Conservation (phyloP, 2,888 invertebrate genomes). For the Metalampra italica region DNA sequence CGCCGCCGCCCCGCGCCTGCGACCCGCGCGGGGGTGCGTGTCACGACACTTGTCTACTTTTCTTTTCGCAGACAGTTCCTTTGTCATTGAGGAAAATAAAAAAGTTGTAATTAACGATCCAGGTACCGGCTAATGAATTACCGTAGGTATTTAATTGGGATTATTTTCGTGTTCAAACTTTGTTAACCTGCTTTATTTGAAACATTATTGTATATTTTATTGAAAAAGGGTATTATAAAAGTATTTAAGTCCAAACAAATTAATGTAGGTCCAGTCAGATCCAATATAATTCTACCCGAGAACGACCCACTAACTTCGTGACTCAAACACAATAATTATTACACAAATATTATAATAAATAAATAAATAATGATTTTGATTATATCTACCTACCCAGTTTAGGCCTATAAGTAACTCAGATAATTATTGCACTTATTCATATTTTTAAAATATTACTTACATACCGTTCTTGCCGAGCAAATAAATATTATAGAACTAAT, state of each 20-base stretch:
- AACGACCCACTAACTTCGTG: no score
- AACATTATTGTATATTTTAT: not conserved
- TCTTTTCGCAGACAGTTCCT: conserved; percentile 79
- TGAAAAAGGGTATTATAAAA: not conserved
- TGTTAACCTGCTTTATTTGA: conserved; percentile 2
- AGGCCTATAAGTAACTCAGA: no score
- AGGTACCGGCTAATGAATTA: conserved; percentile 71
- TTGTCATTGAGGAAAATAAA: conserved; percentile 79
- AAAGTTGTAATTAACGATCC: conserved; percentile 78
- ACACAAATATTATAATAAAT: no score
- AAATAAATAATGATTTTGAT: no score
- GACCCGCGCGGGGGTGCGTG: conserved; percentile 62
- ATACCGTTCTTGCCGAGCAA: no score
- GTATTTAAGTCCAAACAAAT: not conserved
- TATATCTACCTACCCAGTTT: no score
- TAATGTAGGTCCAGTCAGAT: no score
- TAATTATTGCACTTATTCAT: no score
- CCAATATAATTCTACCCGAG: no score
- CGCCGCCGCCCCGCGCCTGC: conserved; percentile 32
- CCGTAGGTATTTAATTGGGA: conserved; percentile 41
- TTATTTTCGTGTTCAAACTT: conserved; percentile 18
- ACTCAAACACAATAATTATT: no score
- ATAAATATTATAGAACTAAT: no score
- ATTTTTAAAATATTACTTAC: no score
- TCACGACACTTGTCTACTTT: conserved; percentile 79